Conservation (phyloP, 2,797 vertebrate species). For the Sardinella longiceps region DNA sequence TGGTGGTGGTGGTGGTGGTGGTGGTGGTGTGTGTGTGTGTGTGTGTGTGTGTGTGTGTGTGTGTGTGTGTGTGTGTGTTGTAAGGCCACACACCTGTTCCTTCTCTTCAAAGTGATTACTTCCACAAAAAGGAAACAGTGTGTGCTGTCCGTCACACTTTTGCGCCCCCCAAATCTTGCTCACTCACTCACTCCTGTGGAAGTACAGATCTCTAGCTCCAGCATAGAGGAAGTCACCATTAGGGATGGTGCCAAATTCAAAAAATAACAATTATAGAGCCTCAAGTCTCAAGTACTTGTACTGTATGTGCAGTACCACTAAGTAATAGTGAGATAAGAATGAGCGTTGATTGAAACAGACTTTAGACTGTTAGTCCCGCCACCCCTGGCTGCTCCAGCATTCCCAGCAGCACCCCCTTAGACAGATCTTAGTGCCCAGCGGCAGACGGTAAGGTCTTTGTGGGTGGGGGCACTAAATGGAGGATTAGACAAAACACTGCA, state of each 20-base stretch:
- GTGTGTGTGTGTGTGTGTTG: too few species aligned
- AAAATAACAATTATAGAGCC: slow-evolving; percentile 36
- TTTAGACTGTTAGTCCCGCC: background rate
- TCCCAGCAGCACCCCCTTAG: background rate
- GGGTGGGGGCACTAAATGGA: slow-evolving; percentile 31
- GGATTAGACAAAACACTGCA: slow-evolving; percentile 54
- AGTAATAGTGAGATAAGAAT: background rate
- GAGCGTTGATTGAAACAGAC: background rate
- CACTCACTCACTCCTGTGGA: background rate
- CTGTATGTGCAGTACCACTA: too few species aligned
- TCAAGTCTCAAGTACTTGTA: too few species aligned
- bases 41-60: too few species aligned
- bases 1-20: too few species aligned
- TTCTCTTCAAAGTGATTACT: slow-evolving; percentile 49
- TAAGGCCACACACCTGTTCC: slow-evolving; percentile 57
- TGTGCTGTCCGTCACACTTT: slow-evolving; percentile 47
- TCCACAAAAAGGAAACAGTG: slow-evolving; percentile 49
- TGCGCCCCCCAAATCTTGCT: slow-evolving; percentile 17
- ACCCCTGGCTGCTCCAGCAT: background rate
- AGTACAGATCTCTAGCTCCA: slow-evolving; percentile 39
- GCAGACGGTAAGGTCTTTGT: slow-evolving; percentile 27
- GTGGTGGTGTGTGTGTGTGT: too few species aligned
- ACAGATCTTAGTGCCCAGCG: slow-evolving; percentile 22
- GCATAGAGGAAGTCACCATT: slow-evolving; percentile 35
- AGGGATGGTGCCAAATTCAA: slow-evolving; percentile 40